Evolutionary conservation across 1,140 invertebrate species (phyloP).

Genomic region (Helicorthomorpha holstii): DNA sequence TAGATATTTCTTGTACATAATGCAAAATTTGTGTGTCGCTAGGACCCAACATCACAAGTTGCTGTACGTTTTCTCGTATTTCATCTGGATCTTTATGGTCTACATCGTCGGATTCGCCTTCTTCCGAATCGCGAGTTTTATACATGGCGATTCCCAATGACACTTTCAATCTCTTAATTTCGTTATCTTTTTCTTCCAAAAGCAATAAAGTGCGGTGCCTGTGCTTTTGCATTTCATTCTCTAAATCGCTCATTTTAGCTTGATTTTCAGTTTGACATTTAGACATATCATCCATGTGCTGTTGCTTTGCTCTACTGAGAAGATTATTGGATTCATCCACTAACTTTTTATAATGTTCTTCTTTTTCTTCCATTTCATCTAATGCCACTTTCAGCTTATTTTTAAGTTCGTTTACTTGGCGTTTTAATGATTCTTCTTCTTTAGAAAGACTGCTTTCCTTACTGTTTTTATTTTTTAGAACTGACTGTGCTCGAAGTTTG

Average conservation of each 20-base stretch:
- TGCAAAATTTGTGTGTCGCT: constrained; percentile 47
- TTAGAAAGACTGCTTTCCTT: constrained; percentile 14
- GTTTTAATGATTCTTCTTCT: constrained; percentile 22
- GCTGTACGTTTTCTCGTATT: constrained; percentile 8
- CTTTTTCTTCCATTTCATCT: constrained; percentile 4
- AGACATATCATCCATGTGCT: constrained; percentile 36
- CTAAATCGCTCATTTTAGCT: constrained; percentile 39
- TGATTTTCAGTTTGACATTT: constrained; percentile 37
- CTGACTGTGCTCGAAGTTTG: constrained; percentile 26
- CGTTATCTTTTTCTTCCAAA: constrained; percentile 61
- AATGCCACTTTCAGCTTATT: constrained; percentile 16
- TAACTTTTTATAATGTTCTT: constrained; percentile 2
- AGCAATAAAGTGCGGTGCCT: constrained; percentile 54
- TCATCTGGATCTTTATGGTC: constrained; percentile 4
- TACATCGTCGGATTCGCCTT: constrained; percentile 12
- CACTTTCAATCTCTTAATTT: constrained; percentile 45
- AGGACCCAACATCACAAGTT: constrained; percentile 14
- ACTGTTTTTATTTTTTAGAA: constrained; percentile 24
- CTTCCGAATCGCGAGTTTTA: neutral
- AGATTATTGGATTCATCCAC: constrained; percentile 11
- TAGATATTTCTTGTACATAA: constrained; percentile 63
- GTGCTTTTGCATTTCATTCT: constrained; percentile 58
- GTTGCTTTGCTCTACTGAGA: constrained; percentile 17
- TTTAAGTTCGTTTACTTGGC: constrained; percentile 22
- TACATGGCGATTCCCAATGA: constrained; percentile 33